A percentile compares a stretch with the other conserved stretches of the same genome.
These are phyloP conservation scores for Atethmia centrago DNA, from an alignment of 2,888 invertebrate species.

Conservation along the genomic window DNA sequence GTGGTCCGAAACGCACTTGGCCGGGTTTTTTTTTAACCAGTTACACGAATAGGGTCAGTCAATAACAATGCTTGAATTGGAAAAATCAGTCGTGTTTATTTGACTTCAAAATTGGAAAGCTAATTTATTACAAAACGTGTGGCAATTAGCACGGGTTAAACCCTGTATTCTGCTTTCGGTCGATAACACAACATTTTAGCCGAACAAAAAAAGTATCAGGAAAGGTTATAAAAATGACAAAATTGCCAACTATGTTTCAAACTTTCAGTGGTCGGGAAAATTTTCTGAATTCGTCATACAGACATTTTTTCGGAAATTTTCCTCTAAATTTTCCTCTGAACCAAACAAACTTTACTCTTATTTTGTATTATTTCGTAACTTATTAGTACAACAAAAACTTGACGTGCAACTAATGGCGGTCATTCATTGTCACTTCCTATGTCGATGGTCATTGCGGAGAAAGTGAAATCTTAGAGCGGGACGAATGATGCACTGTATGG, in stretches of 20 bases:
- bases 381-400: conserved; percentile 34
- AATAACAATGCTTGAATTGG: too few species aligned
- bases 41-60: neutral
- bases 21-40: too few species aligned
- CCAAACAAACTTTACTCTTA: neutral
- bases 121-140: neutral
- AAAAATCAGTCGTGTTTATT: neutral
- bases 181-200: neutral
- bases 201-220: neutral
- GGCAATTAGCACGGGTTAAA: neutral
- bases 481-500: conserved; percentile 55
- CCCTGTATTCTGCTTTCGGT: neutral
- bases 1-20: too few species aligned
- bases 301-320: neutral
- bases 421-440: conserved; percentile 70
- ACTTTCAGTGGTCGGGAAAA: neutral
- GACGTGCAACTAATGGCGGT: conserved; percentile 58
- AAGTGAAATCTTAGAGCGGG: conserved; percentile 70
- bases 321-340: neutral
- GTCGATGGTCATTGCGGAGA: conserved; percentile 67
- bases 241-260: neutral
- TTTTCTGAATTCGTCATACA: neutral
- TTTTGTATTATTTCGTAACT: neutral
- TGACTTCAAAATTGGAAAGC: neutral
- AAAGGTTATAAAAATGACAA: neutral